These are phyloP conservation scores for Sesia apiformis DNA, from an alignment of 2,888 invertebrate species.

Conservation along the genomic window DNA sequence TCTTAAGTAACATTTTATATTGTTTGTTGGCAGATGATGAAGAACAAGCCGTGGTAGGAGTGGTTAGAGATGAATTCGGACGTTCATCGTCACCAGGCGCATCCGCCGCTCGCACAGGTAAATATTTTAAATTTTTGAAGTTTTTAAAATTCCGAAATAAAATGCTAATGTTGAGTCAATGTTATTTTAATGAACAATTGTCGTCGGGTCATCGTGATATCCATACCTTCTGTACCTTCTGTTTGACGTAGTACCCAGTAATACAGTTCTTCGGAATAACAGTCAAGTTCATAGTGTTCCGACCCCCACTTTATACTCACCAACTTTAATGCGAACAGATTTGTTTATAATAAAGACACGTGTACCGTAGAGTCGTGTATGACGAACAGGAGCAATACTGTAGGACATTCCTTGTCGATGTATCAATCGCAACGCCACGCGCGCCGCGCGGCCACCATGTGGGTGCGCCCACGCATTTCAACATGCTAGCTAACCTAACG, in stretches of 20 bases:
- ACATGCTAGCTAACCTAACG: not conserved
- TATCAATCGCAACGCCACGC: conserved; percentile 19
- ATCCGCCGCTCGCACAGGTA: conserved; percentile 70
- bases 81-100: conserved; percentile 70
- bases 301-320: no score
- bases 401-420: conserved; percentile 38
- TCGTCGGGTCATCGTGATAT: no score
- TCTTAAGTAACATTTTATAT: not conserved
- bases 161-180: no score
- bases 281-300: no score
- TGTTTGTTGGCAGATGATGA: conserved; percentile 47
- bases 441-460: not conserved
- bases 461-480: not conserved
- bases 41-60: conserved; percentile 52
- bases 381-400: conserved; percentile 30
- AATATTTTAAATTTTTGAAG: not conserved
- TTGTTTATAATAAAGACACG: conserved; percentile 17
- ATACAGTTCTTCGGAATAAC: no score
- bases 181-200: no score
- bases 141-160: no score
- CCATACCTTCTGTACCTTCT: no score
- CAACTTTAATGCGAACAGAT: not conserved
- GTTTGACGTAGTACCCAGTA: no score
- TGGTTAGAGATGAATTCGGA: conserved; percentile 68
- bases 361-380: conserved; percentile 27